Percentiles rank a stretch among this genome's conserved stretches.
phyloP scores from a whole-genome alignment of 2,797 vertebrate genomes.

The Sebastes umbrosus region DNA sequence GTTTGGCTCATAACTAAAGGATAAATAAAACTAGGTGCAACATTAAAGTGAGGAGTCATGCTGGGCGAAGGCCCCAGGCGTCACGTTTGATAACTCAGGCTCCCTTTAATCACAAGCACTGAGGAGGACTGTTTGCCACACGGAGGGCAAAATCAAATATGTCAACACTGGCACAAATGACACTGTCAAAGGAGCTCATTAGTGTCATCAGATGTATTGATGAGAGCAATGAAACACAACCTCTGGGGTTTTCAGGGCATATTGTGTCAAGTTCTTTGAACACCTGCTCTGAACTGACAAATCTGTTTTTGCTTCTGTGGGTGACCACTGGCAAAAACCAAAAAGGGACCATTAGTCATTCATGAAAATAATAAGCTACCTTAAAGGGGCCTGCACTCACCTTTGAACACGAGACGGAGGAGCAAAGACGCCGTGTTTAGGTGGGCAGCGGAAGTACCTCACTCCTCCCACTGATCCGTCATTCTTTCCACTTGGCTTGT shows the following conservation, averaged over 20 bases:
- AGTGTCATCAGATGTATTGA: constrained; percentile 48
- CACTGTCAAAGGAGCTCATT: constrained; percentile 62
- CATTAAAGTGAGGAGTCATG: constrained; percentile 39
- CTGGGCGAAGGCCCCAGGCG: constrained; percentile 19
- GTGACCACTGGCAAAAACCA: background rate
- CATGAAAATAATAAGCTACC: background rate
- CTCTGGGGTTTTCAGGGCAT: constrained; percentile 2
- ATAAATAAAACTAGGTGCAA: constrained; percentile 27
- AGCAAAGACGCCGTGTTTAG: constrained; percentile 94
- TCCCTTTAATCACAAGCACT: constrained; percentile 46
- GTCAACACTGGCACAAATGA: constrained; percentile 54
- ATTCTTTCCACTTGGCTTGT: constrained; percentile 96
- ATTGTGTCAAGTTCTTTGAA: constrained; percentile 9
- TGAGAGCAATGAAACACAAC: constrained; percentile 41
- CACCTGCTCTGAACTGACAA: constrained; percentile 14
- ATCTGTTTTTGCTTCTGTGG: constrained; percentile 17
- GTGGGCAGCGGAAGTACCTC: constrained; percentile 92
- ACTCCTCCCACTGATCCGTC: constrained; percentile 93
- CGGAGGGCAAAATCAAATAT: constrained; percentile 49
- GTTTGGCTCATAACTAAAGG: constrained; percentile 28
- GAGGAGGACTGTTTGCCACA: constrained; percentile 37
- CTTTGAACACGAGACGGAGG: constrained; percentile 94
- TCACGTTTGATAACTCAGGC: constrained; percentile 36
- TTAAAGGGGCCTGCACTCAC: constrained; percentile 72
- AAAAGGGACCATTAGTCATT: background rate